phyloP scores from a whole-genome alignment of 2,888 invertebrate species.

The Sphaerophoria taeniata region DNA sequence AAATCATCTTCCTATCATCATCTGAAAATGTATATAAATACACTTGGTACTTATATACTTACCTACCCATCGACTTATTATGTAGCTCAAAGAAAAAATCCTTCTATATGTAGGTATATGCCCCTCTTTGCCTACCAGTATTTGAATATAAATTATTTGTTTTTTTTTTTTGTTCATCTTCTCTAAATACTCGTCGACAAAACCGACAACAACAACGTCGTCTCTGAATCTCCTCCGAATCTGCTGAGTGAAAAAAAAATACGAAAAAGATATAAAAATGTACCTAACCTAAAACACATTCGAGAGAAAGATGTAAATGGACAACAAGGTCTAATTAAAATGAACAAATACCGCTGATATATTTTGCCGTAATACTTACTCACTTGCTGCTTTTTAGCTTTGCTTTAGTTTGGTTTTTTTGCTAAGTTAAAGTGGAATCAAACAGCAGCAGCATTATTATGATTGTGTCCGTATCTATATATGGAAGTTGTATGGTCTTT shows the following conservation, averaged over 20 bases:
- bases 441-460: slow-evolving; percentile 50
- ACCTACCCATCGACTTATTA: slow-evolving; percentile 27
- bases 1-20: slow-evolving; percentile 21
- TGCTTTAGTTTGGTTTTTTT: too few relatives aligned
- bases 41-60: slow-evolving; percentile 4
- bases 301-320: slow-evolving; percentile 69
- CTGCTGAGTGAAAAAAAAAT: slow-evolving; percentile 39
- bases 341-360: slow-evolving; percentile 66
- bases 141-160: slow-evolving; percentile 70
- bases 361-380: slow-evolving; percentile 48
- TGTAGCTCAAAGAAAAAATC: slow-evolving; percentile 39
- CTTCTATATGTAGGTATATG: slow-evolving; percentile 49
- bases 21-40: neutral
- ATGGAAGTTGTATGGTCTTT: slow-evolving; percentile 61
- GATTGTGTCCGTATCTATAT: slow-evolving; percentile 54
- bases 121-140: slow-evolving; percentile 34
- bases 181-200: slow-evolving; percentile 29
- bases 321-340: slow-evolving; percentile 74
- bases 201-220: slow-evolving; percentile 6
- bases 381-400: slow-evolving; percentile 4
- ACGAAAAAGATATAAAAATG: slow-evolving; percentile 37
- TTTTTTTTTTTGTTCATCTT: neutral
- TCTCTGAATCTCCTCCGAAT: slow-evolving; percentile 21
- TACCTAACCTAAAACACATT: slow-evolving; percentile 65
- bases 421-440: slow-evolving; percentile 58